Evolutionary conservation across 1,140 invertebrate genomes (phyloP), one percentile per base, ranked within the genome.

Genomic region (Drosophila rufa): DNA sequence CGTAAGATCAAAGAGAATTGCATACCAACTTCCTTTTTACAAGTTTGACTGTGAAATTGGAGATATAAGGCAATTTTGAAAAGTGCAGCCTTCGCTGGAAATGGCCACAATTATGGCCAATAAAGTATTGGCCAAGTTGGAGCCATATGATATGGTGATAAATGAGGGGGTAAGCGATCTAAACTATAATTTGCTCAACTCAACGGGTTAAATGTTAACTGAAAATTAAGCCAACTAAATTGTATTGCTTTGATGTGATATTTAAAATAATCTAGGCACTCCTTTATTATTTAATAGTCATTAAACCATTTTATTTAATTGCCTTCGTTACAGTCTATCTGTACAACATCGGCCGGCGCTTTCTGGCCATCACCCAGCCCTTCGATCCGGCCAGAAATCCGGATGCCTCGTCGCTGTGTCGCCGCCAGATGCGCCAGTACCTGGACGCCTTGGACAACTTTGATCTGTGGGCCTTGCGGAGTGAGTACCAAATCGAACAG

Each of bases 391-490:
- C 91, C 42, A 66, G 78, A 17, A 92, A 80, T 81, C 80, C 92
- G 7, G 55, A 80, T 14, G 75, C 90, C 45, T 91, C 92, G 7
- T 38, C 76, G 8, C 42, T 80, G 14, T 93, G 92, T 58, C 90
- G 91, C 42, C 47, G 51, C 6, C 91, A 92, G 53, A 89, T 91
- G 71, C 74, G 68, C 43, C 75, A 79, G 15, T 93, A 82, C 77
- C 43, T 92, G 38, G 55, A 82, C 8, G 82, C 70, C 48, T 77
- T 93, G 58, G 64, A 91, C 62, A 93, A 93, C 64, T 92, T 92
- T 40, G 92, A 93, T 79, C 57, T 93, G 46, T 93, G 92, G 92
- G 92, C 92, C 12, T 61, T 93, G 50, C 85, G 82, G 67, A 86
- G 93, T 93, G 68, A 93, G 92, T 91, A 76, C 2, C 12, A 40